Evolutionary conservation across 1,140 invertebrate genomes (phyloP).

Genomic region (Brachionus angularis): DNA sequence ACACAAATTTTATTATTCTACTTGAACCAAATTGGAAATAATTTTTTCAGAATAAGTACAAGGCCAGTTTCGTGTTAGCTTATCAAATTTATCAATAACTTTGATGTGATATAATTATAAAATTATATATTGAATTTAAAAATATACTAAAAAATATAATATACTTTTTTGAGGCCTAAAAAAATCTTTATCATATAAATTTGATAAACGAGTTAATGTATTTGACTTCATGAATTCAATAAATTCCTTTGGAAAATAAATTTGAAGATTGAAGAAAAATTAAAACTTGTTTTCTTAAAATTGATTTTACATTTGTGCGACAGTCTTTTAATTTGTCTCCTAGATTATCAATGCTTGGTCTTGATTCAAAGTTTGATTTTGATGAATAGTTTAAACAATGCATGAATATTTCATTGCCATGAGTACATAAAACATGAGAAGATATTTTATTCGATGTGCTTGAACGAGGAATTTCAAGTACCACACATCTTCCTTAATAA

Average conservation of each 20-base stretch:
- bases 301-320: constrained; percentile 53
- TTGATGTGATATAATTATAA: constrained; percentile 7
- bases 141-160: constrained; percentile 47
- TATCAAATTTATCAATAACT: constrained; percentile 68
- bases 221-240: constrained; percentile 80
- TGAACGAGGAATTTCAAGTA: constrained; percentile 86
- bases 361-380: constrained; percentile 84
- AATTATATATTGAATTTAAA: constrained; percentile 17
- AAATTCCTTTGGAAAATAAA: constrained; percentile 69
- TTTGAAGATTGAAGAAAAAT: not conserved
- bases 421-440: constrained; percentile 84
- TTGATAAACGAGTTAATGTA: constrained; percentile 65
- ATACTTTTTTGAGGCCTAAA: constrained; percentile 51
- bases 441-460: constrained; percentile 74
- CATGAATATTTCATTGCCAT: constrained; percentile 92
- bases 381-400: constrained; percentile 75
- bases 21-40: constrained; percentile 78
- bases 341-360: constrained; percentile 87
- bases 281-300: not conserved
- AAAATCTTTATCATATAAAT: constrained; percentile 45
- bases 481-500: constrained; percentile 73
- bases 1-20: constrained; percentile 56
- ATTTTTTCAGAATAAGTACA: constrained; percentile 82
- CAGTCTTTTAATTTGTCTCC: constrained; percentile 91
- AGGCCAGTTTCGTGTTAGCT: constrained; percentile 84